Evolutionary conservation across 1,140 invertebrate species (phyloP).

Genomic region (Danaus plexippus): DNA sequence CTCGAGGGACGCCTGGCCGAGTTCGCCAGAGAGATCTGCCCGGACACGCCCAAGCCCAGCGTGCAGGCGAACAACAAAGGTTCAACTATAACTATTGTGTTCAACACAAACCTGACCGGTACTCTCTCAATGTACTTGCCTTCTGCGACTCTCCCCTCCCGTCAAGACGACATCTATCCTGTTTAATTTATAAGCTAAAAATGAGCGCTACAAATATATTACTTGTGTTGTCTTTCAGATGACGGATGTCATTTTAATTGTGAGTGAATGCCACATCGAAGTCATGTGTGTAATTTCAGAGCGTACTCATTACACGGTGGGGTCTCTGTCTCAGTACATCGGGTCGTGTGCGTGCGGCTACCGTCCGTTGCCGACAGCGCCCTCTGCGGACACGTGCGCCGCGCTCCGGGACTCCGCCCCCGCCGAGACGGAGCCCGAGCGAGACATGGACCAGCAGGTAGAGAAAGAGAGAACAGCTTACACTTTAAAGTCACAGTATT

Average conservation of each 20-base stretch:
- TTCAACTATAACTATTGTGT: conserved; percentile 9
- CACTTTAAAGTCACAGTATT: no score
- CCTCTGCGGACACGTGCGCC: conserved; percentile 7
- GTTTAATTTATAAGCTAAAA: no score
- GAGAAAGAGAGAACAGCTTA: no score
- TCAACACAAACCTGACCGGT: no score
- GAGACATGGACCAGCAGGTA: conserved; percentile 15
- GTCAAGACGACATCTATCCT: no score
- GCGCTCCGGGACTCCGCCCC: conserved; percentile 1
- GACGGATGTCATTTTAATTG: no score
- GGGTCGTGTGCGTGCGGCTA: conserved; percentile 90
- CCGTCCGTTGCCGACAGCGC: conserved; percentile 84
- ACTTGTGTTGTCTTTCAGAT: no score
- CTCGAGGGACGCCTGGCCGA: conserved; percentile 59
- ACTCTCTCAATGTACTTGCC: no score
- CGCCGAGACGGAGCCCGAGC: neutral
- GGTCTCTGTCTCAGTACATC: conserved; percentile 95
- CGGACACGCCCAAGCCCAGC: conserved; percentile 93
- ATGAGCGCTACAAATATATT: no score
- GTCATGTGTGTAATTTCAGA: conserved; percentile 65
- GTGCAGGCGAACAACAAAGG: conserved; percentile 77
- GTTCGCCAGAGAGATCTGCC: conserved; percentile 86
- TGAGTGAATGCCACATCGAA: no score
- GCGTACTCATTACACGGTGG: conserved; percentile 90
- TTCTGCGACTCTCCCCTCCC: no score